phyloP scores from a whole-genome alignment of 2,888 invertebrate species.

The Ypsolopha scabrella region DNA sequence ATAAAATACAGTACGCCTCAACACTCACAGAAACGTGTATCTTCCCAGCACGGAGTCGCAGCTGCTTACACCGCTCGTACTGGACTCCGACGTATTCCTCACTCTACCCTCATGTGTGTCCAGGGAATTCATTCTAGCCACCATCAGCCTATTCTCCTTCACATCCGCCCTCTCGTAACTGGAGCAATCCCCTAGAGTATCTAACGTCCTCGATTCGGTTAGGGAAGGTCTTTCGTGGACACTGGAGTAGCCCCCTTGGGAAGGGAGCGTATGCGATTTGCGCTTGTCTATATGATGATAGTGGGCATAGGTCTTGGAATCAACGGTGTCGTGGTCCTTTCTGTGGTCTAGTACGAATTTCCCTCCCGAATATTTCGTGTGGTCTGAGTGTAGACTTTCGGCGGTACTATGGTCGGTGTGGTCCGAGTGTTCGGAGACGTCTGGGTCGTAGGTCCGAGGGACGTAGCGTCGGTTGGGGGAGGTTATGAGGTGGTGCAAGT shows the following conservation, averaged over 20 bases:
- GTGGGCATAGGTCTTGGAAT: conserved; percentile 10
- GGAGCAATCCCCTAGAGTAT: conserved; percentile 58
- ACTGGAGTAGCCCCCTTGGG: conserved; percentile 53
- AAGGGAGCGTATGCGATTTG: conserved; percentile 70
- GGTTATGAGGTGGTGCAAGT: conserved; percentile 31
- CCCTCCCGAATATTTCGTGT: conserved; percentile 20
- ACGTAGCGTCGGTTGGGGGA: conserved; percentile 39
- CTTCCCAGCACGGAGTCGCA: conserved; percentile 79
- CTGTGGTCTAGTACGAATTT: conserved; percentile 9
- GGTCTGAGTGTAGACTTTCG: conserved; percentile 51
- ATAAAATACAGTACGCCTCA: conserved; percentile 4
- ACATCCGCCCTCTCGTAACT: conserved; percentile 41
- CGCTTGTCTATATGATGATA: conserved; percentile 28
- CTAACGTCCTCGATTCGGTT: conserved; percentile 78
- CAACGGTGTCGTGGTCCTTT: conserved; percentile 39
- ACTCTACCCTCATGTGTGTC: conserved; percentile 56
- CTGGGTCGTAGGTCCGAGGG: conserved; percentile 37
- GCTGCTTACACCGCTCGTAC: conserved; percentile 86
- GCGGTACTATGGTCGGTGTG: conserved; percentile 58
- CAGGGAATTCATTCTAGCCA: conserved; percentile 50
- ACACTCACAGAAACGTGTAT: conserved; percentile 67
- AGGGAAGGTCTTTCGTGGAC: conserved; percentile 75
- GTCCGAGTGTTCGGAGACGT: conserved; percentile 57
- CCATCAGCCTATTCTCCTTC: conserved; percentile 25
- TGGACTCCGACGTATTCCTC: conserved; percentile 75